Evolutionary conservation across 2,113 vertebrate species (phyloP).

Genomic region (Aramus guarauna): DNA sequence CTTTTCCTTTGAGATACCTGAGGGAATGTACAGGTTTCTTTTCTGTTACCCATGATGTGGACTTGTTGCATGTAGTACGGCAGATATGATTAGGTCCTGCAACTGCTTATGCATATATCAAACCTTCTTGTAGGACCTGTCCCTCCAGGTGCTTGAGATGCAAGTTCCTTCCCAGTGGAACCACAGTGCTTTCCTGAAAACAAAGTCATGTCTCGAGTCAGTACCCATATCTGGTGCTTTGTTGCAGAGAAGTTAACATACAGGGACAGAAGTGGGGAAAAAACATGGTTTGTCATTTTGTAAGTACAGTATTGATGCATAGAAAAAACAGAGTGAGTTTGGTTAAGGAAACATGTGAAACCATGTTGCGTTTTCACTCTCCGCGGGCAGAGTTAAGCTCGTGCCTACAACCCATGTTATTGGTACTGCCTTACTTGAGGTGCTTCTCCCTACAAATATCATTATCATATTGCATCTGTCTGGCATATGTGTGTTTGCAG

Average conservation of each 20-base stretch:
- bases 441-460: not conserved
- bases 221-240: not conserved
- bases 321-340: not conserved
- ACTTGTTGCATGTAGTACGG: not conserved
- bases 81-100: not conserved
- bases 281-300: fast-evolving
- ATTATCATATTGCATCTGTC: not conserved
- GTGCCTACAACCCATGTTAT: not conserved
- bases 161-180: not conserved
- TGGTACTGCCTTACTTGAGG: not conserved
- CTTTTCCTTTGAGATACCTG: not conserved
- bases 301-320: fast-evolving
- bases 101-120: not conserved
- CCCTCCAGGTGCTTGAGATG: not conserved
- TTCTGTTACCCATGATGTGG: not conserved
- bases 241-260: not conserved
- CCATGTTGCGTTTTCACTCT: not conserved
- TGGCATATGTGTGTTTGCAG: not conserved
- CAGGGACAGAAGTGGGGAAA: fast-evolving
- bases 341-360: not conserved
- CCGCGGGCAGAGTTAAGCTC: not conserved
- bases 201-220: not conserved
- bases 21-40: not conserved
- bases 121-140: not conserved
- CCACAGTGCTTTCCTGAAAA: not conserved